phyloP scores from a whole-genome alignment of 2,797 vertebrate species.

The Eptatretus atami region DNA sequence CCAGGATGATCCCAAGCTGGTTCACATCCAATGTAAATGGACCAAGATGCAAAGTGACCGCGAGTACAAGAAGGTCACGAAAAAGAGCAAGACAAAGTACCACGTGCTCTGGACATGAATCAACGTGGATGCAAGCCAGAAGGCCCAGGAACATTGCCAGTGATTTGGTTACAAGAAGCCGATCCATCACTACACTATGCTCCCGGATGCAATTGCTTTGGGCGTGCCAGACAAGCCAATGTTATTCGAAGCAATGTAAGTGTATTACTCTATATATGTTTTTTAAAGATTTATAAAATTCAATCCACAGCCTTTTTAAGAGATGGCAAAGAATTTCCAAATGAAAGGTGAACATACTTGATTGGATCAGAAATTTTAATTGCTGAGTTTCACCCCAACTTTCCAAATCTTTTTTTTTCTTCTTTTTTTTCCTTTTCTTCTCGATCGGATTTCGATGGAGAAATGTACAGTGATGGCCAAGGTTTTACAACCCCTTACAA shows the following conservation, averaged over 20 bases:
- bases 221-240: slow-evolving; percentile 19
- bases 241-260: slow-evolving; percentile 28
- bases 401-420: no score
- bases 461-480: no score
- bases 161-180: slow-evolving; percentile 23
- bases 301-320: no score
- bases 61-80: slow-evolving; percentile 34
- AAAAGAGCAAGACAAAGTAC: slow-evolving; percentile 31
- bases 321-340: no score
- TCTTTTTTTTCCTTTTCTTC: no score
- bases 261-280: neutral
- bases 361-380: no score
- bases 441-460: no score
- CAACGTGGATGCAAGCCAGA: slow-evolving; percentile 29
- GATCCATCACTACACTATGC: slow-evolving; percentile 19
- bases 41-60: slow-evolving; percentile 30
- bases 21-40: slow-evolving; percentile 36
- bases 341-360: no score
- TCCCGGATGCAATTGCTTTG: slow-evolving; percentile 25
- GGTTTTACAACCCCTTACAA: no score
- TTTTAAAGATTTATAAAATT: no score
- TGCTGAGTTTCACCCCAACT: no score
- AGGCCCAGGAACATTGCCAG: slow-evolving; percentile 24
- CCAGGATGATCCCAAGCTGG: slow-evolving; percentile 35
- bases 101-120: slow-evolving; percentile 29